A percentile compares a stretch with the other conserved stretches of the same genome.
These are phyloP conservation scores for Heteromyza rotundicornis DNA, from an alignment of 2,888 invertebrate species.

Conservation along the genomic window DNA sequence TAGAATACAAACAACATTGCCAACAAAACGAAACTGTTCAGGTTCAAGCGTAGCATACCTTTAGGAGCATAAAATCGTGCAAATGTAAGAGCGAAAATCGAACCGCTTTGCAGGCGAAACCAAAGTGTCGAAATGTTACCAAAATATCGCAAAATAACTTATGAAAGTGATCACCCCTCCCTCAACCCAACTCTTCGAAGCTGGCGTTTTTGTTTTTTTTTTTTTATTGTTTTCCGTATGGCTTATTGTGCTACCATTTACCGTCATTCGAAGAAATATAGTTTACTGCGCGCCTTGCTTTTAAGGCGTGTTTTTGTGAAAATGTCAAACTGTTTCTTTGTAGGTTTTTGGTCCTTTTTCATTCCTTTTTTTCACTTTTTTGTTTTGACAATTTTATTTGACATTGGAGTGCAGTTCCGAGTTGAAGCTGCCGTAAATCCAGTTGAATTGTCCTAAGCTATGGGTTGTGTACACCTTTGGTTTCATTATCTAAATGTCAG, in stretches of 20 bases:
- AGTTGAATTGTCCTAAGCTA: not conserved
- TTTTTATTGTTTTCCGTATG: not conserved
- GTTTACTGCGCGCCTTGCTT: too few species aligned
- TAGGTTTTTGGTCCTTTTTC: not conserved
- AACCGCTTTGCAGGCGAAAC: too few species aligned
- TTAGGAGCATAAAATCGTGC: not conserved
- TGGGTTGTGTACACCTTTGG: too few species aligned
- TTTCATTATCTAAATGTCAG: too few species aligned
- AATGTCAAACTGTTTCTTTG: not conserved
- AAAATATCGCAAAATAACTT: not conserved
- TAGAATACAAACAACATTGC: not conserved
- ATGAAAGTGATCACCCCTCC: not conserved
- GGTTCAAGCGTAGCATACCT: not conserved
- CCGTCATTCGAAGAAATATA: not conserved
- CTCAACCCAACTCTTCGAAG: too few species aligned
- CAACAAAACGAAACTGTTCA: not conserved
- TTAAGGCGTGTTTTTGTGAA: too few species aligned
- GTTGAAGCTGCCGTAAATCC: not conserved
- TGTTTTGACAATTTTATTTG: conserved; percentile 20
- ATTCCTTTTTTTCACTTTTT: not conserved
- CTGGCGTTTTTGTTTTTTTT: too few species aligned
- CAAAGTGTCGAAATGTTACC: not conserved
- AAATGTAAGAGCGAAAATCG: not conserved
- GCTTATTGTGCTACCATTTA: not conserved
- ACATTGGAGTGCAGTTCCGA: conserved; percentile 9